phyloP scores from a whole-genome alignment of 64 coral and sea anemone genomes.

The Astreopora myriophthalma region DNA sequence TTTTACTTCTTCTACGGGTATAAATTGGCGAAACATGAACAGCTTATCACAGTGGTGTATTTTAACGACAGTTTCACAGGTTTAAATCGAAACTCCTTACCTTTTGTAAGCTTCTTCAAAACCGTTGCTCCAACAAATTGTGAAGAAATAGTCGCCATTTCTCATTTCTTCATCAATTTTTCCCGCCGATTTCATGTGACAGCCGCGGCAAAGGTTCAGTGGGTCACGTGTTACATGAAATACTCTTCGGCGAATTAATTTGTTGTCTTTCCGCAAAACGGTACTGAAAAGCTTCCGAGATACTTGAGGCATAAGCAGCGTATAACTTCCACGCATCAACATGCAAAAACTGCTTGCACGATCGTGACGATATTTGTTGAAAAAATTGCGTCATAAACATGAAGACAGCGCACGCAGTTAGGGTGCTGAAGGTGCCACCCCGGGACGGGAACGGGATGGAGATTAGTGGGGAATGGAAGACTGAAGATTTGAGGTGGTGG shows the following conservation, averaged over 20 bases:
- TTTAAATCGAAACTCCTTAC: neutral
- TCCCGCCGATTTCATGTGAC: conserved; percentile 15
- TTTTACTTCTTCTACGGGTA: neutral
- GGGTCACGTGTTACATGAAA: neutral
- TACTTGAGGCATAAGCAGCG: too few relatives aligned
- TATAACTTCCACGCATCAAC: too few relatives aligned
- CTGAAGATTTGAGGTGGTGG: too few relatives aligned
- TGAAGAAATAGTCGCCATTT: conserved; percentile 20
- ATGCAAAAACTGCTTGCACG: too few relatives aligned
- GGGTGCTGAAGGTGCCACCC: too few relatives aligned
- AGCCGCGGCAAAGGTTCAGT: neutral
- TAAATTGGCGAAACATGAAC: neutral
- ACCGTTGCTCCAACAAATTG: neutral
- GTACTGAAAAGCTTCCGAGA: neutral
- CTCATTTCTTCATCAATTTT: neutral
- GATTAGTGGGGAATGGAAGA: too few relatives aligned
- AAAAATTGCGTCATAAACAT: neutral
- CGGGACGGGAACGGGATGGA: too few relatives aligned
- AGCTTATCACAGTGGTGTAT: neutral
- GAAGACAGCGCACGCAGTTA: neutral
- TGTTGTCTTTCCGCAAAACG: neutral
- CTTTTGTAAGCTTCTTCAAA: conserved; percentile 1
- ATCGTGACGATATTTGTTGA: too few relatives aligned
- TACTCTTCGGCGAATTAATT: neutral
- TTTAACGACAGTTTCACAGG: neutral